Evolutionary conservation across 2,797 vertebrate genomes (phyloP), one percentile per base, ranked within the genome.

Genomic region (Hoplostethus atlanticus): DNA sequence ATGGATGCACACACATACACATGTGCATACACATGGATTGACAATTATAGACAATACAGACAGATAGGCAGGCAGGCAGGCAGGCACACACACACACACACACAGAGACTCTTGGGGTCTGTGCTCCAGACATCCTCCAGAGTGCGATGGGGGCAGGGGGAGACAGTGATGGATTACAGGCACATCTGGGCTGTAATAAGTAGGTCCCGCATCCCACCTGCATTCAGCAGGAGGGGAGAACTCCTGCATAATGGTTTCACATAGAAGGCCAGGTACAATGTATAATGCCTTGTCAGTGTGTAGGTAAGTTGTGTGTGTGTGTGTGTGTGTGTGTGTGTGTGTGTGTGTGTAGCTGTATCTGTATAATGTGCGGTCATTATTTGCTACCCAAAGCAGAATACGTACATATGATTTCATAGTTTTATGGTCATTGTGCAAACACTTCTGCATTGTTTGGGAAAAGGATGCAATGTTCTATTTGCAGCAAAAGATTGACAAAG

Each of bases 161-260:
- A 87, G 92, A 94, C 91, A 93, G 83, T 94, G 91, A 94, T 93
- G 89, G 90, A 93, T 94, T 93, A 89, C 91, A 93, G 88, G 71
- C 79, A 87, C 84, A 91, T 90, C 87, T 93, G 90, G 88, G 87
- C 89, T 91, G 87, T 92, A 90, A 92, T 93, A 94, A 93, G 93
- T 93, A 94, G 91, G 93, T 92, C 92, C 90, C 52, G 48, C 67
- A 86, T 91, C 89, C 90, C 93, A 93, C 89, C 92, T 93, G 92
- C 88, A 92, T 91, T 91, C 90, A 90, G 91, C 85, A 87, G 84
- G 84, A 91, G 84, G 44, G 87, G 79, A 88, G 81, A 81, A 84
- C 87, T 87, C 88, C 84, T 86, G 91, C 85, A 92, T 94, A 93
- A 93, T 93, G 84, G 82, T 83, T 89, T 86, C 89, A 76, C 85